These are phyloP conservation scores for Anadara kagoshimensis DNA, from an alignment of 1,140 invertebrate genomes.

Conservation along the genomic window DNA sequence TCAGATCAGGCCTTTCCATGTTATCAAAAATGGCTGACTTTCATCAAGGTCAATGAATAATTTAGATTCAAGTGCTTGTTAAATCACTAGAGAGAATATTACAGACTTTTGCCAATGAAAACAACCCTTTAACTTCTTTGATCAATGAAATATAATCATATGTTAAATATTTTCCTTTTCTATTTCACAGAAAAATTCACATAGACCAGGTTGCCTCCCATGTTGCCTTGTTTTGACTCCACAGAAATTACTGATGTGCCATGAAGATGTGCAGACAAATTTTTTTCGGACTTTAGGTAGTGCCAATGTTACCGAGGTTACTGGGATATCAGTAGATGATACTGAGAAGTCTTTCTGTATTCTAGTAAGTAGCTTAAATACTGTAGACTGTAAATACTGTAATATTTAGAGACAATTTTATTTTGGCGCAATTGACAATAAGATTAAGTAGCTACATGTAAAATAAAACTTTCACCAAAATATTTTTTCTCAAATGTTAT, in stretches of 20 bases:
- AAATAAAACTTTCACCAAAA: not conserved
- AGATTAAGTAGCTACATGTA: not conserved
- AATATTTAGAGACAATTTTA: not conserved
- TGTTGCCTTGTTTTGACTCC: conserved; percentile 82
- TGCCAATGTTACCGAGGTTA: conserved; percentile 70
- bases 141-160: not conserved
- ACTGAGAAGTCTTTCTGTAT: conserved; percentile 76
- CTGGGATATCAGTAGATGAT: conserved; percentile 60
- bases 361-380: conserved; percentile 75
- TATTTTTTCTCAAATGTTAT: not conserved
- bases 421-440: not conserved
- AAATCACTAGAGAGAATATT: too few species aligned
- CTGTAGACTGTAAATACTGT: not conserved
- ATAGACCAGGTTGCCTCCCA: conserved; percentile 71
- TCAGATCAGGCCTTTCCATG: too few species aligned
- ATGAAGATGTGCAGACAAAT: conserved; percentile 76
- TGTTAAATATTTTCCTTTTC: not conserved
- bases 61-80: too few species aligned
- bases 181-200: conserved; percentile 42
- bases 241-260: conserved; percentile 81
- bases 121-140: not conserved
- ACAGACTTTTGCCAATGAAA: not conserved
- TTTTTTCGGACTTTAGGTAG: conserved; percentile 69
- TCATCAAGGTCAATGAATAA: too few species aligned
- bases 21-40: too few species aligned